Conservation (phyloP, 1,140 invertebrate genomes). For the Zaprionus camerounensis region DNA sequence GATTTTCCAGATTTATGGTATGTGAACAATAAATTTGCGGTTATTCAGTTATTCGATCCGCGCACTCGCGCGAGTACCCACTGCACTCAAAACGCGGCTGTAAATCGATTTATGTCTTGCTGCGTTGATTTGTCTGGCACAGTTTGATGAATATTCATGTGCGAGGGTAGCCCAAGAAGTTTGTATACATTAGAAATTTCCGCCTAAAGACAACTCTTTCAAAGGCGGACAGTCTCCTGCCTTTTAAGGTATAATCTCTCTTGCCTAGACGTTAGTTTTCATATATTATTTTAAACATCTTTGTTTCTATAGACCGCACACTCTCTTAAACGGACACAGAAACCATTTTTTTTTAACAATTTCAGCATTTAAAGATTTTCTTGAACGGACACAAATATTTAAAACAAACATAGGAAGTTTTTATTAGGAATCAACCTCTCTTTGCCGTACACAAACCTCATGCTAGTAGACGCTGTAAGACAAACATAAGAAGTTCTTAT, state of each 20-base stretch:
- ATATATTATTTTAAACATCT: too few species aligned
- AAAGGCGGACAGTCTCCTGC: too few species aligned
- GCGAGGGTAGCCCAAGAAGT: background rate
- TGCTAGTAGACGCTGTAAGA: too few species aligned
- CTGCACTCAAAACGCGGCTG: background rate
- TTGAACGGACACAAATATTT: background rate
- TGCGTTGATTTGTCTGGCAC: background rate
- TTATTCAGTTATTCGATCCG: conserved; percentile 15
- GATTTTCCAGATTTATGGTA: conserved; percentile 31
- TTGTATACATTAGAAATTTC: background rate
- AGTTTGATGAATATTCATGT: background rate
- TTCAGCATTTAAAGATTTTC: too few species aligned
- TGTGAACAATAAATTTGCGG: conserved; percentile 27
- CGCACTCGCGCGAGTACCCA: background rate
- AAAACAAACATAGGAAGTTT: too few species aligned
- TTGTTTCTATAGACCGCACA: too few species aligned
- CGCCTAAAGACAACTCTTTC: too few species aligned
- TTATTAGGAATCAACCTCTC: too few species aligned
- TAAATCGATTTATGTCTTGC: conserved; percentile 11
- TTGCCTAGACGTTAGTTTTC: too few species aligned
- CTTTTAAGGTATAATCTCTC: too few species aligned
- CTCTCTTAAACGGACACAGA: background rate
- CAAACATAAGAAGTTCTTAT: too few species aligned
- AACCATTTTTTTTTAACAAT: background rate
- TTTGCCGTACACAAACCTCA: too few species aligned